A percentile compares a stretch with the other conserved stretches of the same genome.
Evolutionary conservation across 2,797 vertebrate species (phyloP).

Genomic region (Pygocentrus nattereri): DNA sequence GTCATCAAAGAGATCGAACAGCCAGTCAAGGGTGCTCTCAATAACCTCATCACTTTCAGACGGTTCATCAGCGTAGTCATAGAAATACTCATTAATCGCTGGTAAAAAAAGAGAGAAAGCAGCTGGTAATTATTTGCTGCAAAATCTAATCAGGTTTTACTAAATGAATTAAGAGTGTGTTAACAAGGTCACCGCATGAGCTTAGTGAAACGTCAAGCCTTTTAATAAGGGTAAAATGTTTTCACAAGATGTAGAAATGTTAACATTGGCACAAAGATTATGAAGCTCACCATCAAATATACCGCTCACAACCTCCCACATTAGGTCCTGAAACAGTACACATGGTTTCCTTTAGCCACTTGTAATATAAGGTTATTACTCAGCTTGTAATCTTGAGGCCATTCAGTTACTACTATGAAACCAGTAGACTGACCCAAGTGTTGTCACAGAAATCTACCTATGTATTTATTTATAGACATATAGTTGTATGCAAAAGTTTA

Average conservation of each 20-base stretch:
- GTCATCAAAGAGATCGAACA: slow-evolving; percentile 62
- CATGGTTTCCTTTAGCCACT: background rate
- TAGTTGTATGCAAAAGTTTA: no score
- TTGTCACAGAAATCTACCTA: no score
- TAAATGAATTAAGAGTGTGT: no score
- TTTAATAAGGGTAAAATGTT: background rate
- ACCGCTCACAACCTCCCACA: accelerated
- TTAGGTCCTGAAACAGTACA: slow-evolving; percentile 32
- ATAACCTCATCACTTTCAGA: background rate
- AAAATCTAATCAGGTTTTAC: no score
- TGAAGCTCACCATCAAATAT: slow-evolving; percentile 39
- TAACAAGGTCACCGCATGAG: no score
- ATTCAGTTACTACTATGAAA: no score
- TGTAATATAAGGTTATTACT: no score
- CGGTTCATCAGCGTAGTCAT: slow-evolving; percentile 37
- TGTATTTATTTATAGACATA: no score
- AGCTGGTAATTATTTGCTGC: background rate
- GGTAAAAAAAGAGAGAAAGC: background rate
- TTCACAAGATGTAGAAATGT: background rate
- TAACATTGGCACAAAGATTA: background rate
- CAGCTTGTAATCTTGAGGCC: no score
- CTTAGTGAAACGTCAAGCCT: no score
- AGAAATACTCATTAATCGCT: slow-evolving; percentile 51
- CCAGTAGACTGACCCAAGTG: no score
- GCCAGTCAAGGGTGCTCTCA: slow-evolving; percentile 62